These are phyloP conservation scores for Pristionchus exspectatus DNA, from an alignment of 2,888 invertebrate genomes.

Conservation along the genomic window DNA sequence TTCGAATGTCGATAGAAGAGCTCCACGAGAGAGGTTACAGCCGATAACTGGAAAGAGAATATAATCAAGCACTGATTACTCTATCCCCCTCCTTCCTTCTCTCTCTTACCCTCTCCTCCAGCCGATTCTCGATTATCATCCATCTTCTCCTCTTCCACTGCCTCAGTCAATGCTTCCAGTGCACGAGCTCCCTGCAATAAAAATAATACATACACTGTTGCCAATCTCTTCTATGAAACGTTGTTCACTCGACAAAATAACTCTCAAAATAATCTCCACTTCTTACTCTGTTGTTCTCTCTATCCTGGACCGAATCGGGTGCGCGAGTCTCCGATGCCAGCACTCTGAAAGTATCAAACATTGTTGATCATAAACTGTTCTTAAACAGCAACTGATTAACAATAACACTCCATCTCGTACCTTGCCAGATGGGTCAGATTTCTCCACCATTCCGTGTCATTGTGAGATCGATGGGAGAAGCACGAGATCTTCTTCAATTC, in stretches of 20 bases:
- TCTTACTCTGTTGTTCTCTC: background rate
- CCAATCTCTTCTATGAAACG: background rate
- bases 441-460: slow-evolving; percentile 53
- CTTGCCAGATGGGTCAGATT: slow-evolving; percentile 30
- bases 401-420: background rate
- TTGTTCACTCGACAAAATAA: background rate
- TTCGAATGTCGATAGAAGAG: background rate
- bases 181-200: background rate
- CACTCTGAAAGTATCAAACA: background rate
- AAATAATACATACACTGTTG: background rate
- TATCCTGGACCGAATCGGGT: slow-evolving; percentile 2
- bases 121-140: slow-evolving; percentile 4
- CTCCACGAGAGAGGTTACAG: background rate
- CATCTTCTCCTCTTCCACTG: background rate
- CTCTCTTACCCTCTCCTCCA: background rate
- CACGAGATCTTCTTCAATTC: slow-evolving; percentile 39
- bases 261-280: background rate
- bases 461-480: slow-evolving; percentile 48
- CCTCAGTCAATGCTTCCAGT: background rate
- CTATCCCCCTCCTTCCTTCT: background rate
- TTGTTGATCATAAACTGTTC: background rate
- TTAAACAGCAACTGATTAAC: too few relatives aligned
- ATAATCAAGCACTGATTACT: background rate
- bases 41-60: background rate
- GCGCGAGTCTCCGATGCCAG: slow-evolving; percentile 4